These are phyloP conservation scores for Drosophila lacicola DNA, from an alignment of 2,888 invertebrate genomes.

Conservation along the genomic window DNA sequence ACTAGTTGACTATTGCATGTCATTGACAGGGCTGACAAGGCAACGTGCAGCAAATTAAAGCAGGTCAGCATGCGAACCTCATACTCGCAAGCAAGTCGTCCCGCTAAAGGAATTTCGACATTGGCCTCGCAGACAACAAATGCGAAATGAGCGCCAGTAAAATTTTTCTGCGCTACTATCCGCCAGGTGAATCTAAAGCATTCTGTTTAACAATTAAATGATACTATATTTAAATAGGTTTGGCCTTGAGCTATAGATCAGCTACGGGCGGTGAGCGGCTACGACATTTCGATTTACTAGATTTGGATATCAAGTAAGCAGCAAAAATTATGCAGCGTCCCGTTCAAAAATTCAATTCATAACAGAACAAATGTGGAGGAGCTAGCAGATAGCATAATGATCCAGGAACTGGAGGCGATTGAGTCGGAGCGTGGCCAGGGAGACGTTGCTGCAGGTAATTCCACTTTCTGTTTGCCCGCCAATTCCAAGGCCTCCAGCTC, in stretches of 20 bases:
- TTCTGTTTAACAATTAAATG: background rate
- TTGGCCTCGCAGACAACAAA: constrained; percentile 27
- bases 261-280: constrained; percentile 87
- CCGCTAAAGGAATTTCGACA: constrained; percentile 43
- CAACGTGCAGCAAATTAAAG: constrained; percentile 68
- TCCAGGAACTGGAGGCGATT: constrained; percentile 49
- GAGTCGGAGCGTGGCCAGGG: constrained; percentile 23
- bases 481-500: constrained; percentile 46
- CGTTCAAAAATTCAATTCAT: background rate
- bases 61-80: constrained; percentile 71
- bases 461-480: constrained; percentile 17
- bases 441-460: background rate
- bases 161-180: constrained; percentile 90
- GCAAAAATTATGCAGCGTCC: background rate
- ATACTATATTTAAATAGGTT: constrained; percentile 82
- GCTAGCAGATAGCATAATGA: constrained; percentile 64
- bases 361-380: constrained; percentile 60
- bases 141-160: constrained; percentile 88
- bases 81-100: background rate
- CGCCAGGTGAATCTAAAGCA: constrained; percentile 87
- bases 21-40: constrained; percentile 36
- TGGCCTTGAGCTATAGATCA: constrained; percentile 88
- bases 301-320: constrained; percentile 87
- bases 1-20: constrained; percentile 40
- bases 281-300: constrained; percentile 88